Evolutionary conservation across 2,888 invertebrate species (phyloP).

Genomic region (Athrips mouffetella): DNA sequence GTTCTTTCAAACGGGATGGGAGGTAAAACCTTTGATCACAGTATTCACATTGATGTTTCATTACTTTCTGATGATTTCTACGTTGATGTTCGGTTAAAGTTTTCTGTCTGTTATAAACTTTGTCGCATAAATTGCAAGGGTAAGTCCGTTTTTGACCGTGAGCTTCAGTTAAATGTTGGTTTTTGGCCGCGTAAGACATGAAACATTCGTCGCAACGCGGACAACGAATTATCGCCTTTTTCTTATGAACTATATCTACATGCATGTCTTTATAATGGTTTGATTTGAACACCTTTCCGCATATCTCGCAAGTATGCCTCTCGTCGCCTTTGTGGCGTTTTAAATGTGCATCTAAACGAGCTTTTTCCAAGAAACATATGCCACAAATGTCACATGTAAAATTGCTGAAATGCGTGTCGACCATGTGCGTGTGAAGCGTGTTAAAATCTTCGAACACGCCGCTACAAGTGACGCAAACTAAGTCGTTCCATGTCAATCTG

Average conservation of each 20-base stretch:
- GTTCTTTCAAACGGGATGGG: constrained; percentile 65
- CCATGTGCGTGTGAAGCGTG: constrained; percentile 64
- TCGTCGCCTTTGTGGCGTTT: constrained; percentile 72
- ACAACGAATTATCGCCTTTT: constrained; percentile 64
- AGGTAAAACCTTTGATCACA: constrained; percentile 75
- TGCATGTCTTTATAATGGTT: constrained; percentile 71
- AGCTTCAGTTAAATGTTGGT: constrained; percentile 63
- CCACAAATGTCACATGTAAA: constrained; percentile 67
- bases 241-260: constrained; percentile 66
- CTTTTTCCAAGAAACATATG: constrained; percentile 69
- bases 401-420: constrained; percentile 62
- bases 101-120: constrained; percentile 67
- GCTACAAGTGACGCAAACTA: constrained; percentile 66
- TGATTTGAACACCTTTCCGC: constrained; percentile 68
- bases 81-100: constrained; percentile 65
- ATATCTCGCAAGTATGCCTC: constrained; percentile 70
- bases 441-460: constrained; percentile 68
- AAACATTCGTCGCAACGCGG: constrained; percentile 68
- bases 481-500: constrained; percentile 61
- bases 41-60: constrained; percentile 74
- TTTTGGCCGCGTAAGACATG: constrained; percentile 66
- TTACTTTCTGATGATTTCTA: constrained; percentile 63
- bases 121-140: constrained; percentile 67
- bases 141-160: constrained; percentile 66
- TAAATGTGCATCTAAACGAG: constrained; percentile 67